Evolutionary conservation across 2,113 vertebrate genomes (phyloP).

Genomic region (Gavialis gangeticus): DNA sequence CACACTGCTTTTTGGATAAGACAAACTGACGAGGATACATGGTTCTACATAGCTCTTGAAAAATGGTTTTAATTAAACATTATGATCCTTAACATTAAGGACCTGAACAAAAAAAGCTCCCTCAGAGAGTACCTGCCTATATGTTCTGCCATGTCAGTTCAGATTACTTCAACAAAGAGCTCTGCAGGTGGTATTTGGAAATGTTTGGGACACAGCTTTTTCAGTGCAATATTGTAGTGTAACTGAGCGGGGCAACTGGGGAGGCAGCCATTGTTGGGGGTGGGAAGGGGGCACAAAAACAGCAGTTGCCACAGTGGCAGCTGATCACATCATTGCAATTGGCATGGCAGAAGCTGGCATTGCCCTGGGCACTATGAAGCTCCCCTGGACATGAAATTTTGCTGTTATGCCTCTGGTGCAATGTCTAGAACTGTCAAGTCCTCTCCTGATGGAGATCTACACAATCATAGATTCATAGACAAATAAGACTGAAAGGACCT

Average conservation of each 20-base stretch:
- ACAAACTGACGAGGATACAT: background rate
- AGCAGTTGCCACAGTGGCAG: no score
- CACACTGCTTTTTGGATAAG: background rate
- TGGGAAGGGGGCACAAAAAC: no score
- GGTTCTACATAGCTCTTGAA: background rate
- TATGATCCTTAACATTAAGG: background rate
- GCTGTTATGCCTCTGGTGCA: no score
- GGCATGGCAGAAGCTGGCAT: no score
- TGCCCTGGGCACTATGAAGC: no score
- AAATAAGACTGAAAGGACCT: background rate
- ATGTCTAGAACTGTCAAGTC: background rate
- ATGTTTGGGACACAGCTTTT: background rate
- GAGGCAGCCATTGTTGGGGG: no score
- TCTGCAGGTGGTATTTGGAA: background rate
- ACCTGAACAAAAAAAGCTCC: slow-evolving; percentile 26
- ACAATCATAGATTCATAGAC: slow-evolving; percentile 46
- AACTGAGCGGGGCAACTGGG: no score
- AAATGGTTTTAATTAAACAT: slow-evolving; percentile 23
- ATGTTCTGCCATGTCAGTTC: background rate
- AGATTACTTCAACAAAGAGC: background rate
- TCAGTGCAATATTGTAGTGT: background rate
- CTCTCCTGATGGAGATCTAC: slow-evolving; percentile 64
- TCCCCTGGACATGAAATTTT: no score
- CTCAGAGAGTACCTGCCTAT: background rate
- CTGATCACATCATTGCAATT: no score